Percentiles rank a stretch among this genome's conserved stretches.
Evolutionary conservation across 35 echinoderm and acorn worm genomes (phyloP).

Genomic region (Ptychodera flava): DNA sequence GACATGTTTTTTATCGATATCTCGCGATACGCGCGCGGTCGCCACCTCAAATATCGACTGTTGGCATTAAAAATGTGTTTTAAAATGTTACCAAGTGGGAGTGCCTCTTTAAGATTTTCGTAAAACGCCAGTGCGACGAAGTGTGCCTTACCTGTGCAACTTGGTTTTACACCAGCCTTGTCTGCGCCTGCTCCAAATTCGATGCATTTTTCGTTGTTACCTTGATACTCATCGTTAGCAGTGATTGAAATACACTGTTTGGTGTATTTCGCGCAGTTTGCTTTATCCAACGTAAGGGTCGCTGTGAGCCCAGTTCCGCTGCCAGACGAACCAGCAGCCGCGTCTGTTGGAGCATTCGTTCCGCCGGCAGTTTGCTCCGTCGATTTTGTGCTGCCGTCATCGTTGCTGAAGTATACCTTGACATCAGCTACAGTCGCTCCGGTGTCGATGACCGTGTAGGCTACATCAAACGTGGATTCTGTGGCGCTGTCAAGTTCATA

Average conservation of each 20-base stretch:
- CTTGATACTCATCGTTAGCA: background rate
- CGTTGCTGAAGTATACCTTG: background rate
- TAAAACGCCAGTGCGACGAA: too few relatives aligned
- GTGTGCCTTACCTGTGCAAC: too few relatives aligned
- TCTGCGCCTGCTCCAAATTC: background rate
- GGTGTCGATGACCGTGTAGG: too few relatives aligned
- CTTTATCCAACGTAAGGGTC: background rate
- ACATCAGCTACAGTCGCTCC: too few relatives aligned
- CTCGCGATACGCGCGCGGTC: too few relatives aligned
- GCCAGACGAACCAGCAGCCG: background rate
- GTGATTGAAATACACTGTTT: background rate
- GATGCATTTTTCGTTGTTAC: background rate
- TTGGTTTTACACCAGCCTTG: background rate
- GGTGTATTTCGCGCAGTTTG: background rate
- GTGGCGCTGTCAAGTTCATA: too few relatives aligned
- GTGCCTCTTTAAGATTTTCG: too few relatives aligned
- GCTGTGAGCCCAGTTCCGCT: background rate
- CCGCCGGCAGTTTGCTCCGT: background rate
- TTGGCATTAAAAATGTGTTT: too few relatives aligned
- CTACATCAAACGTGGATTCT: too few relatives aligned
- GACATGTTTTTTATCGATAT: too few relatives aligned
- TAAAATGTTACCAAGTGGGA: too few relatives aligned
- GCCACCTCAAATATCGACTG: too few relatives aligned
- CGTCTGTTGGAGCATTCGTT: background rate
- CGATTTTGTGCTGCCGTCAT: background rate